phyloP scores from a whole-genome alignment of 2,888 invertebrate species.

The Oligia fasciuncula region DNA sequence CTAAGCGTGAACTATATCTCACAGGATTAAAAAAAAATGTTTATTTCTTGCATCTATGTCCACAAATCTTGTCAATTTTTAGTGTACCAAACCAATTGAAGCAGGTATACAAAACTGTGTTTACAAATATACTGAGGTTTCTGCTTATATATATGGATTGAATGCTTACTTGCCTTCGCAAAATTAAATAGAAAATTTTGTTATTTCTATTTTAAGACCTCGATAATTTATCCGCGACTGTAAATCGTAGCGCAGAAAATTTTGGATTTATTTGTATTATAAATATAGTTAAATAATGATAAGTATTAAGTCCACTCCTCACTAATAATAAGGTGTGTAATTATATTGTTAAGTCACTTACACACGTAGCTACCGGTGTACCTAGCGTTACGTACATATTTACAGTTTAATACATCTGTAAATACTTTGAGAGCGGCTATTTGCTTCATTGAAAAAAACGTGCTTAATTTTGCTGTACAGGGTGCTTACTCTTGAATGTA shows the following conservation, averaged over 20 bases:
- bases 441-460: neutral
- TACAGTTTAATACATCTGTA: slow-evolving; percentile 4
- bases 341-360: slow-evolving; percentile 15
- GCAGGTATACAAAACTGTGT: neutral
- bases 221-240: neutral
- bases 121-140: neutral
- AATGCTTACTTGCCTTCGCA: neutral
- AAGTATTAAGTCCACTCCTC: slow-evolving; percentile 43
- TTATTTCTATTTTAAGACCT: neutral
- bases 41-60: neutral
- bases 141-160: neutral
- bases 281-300: neutral
- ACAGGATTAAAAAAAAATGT: neutral
- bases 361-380: slow-evolving; percentile 2
- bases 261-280: slow-evolving; percentile 11
- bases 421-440: neutral
- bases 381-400: neutral
- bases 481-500: no score
- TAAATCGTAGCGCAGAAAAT: slow-evolving; percentile 24
- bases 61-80: neutral
- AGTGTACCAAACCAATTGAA: neutral
- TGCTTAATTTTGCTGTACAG: neutral
- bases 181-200: neutral
- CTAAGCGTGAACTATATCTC: neutral
- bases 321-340: slow-evolving; percentile 33